phyloP scores from a whole-genome alignment of 2,113 vertebrate genomes.

The Pterocles orientalis region DNA sequence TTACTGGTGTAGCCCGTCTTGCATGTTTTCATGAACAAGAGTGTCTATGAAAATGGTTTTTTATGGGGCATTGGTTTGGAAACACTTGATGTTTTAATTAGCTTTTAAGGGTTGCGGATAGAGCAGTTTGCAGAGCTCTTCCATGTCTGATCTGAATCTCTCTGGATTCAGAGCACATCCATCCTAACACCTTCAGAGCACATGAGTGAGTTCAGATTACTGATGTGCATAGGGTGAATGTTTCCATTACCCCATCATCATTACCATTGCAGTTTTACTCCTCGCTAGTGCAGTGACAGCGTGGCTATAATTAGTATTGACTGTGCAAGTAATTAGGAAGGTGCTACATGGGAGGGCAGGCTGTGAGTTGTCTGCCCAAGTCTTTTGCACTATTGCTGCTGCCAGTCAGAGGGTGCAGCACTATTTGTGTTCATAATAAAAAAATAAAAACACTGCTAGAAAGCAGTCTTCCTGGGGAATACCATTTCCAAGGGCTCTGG shows the following conservation, averaged over 20 bases:
- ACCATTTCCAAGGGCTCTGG: not conserved
- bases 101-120: not conserved
- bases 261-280: not conserved
- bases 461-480: not conserved
- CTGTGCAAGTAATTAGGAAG: not conserved
- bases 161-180: slow-evolving; percentile 16
- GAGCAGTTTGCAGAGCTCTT: not conserved
- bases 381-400: not conserved
- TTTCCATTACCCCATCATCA: not conserved
- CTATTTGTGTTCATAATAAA: not conserved
- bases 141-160: not conserved
- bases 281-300: not conserved
- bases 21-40: not conserved
- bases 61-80: not conserved
- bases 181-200: not conserved
- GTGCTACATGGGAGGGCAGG: not conserved
- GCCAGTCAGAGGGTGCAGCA: not conserved
- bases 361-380: not conserved
- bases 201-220: not conserved
- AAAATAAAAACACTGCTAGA: not conserved
- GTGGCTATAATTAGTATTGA: slow-evolving; percentile 1
- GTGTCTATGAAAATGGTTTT: not conserved
- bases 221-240: not conserved
- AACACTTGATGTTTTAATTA: slow-evolving; percentile 5
- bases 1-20: not conserved